Evolutionary conservation across 1,140 invertebrate genomes (phyloP).

Genomic region (Chionoecetes opilio): DNA sequence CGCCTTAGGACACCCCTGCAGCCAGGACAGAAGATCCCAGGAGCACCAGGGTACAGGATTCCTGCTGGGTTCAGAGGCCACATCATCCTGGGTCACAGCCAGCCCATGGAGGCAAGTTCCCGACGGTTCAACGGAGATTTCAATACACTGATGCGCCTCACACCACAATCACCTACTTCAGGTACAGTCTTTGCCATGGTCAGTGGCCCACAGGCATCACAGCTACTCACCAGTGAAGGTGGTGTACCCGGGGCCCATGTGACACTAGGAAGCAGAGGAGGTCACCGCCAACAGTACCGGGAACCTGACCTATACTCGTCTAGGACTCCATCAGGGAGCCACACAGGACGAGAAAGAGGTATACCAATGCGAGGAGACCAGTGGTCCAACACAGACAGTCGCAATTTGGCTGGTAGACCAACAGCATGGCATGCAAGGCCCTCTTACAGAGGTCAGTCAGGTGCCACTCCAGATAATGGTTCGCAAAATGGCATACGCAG

Average conservation of each 20-base stretch:
- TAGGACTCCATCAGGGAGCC: too few relatives aligned
- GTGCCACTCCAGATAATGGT: too few relatives aligned
- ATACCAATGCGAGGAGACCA: neutral
- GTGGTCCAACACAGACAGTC: too few relatives aligned
- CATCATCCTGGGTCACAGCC: slow-evolving; percentile 63
- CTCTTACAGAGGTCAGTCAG: neutral
- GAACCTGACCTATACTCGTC: neutral
- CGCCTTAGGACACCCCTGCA: slow-evolving; percentile 61
- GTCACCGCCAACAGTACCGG: neutral
- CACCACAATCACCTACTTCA: slow-evolving; percentile 42
- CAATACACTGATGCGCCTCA: slow-evolving; percentile 45
- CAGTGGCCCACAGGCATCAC: slow-evolving; percentile 50
- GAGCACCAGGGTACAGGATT: slow-evolving; percentile 72
- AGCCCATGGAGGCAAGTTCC: slow-evolving; percentile 45
- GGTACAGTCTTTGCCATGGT: slow-evolving; percentile 38
- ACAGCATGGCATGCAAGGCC: neutral
- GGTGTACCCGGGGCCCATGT: slow-evolving; percentile 50
- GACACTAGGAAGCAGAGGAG: slow-evolving; percentile 21
- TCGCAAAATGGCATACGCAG: neutral
- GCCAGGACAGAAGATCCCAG: slow-evolving; percentile 79
- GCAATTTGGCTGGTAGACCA: too few relatives aligned
- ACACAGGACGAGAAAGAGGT: neutral
- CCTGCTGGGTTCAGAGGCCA: slow-evolving; percentile 78
- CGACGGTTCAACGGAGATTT: slow-evolving; percentile 34
- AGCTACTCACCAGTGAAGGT: slow-evolving; percentile 21